Evolutionary conservation across 2,888 invertebrate species (phyloP), one percentile per base, ranked within the genome.

Genomic region (Apotomis capreana): DNA sequence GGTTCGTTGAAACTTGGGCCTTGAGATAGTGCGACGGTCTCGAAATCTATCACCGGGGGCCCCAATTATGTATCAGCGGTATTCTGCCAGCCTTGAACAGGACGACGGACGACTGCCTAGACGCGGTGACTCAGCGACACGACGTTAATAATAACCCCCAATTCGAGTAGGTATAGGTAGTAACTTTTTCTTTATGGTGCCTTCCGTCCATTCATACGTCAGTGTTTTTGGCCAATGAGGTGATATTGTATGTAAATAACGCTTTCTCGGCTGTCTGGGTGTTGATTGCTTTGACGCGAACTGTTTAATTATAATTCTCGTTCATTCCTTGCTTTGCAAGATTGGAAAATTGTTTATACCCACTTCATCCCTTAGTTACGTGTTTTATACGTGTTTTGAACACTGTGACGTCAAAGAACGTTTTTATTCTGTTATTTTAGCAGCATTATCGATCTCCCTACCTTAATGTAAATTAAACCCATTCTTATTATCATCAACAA

Each of bases 161-260:
- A 40, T 62, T 52, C 64, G 72, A 55, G 72, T 26, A 26, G 26
- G 26, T 26, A 26, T 26, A 26, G 26, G 26, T 71, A 74, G 69
- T 72, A 72, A 63, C 67, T 54, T 72, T 74, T 74, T 82, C 84
- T 85, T 80, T 87, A 85, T 86, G 86, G 86, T 76, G 77, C 81
- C 87, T 88, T 90, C 90, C 90, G 88, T 84, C 85, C 89, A 89
- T 90, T 90, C 83, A 89, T 87, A 77, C 81, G 80, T 81, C 80
- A 77, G 76, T 73, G 74, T 67, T 75, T 78, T 80, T 76, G 78
- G 78, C 75, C 70, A 76, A 63, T 61, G 69, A 44, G 63, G 70
- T 62, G 69, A 78, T 78, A 88, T 89, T 90, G 87, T 89, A 84
- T 89, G 87, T 84, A 81, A 87, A 89, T 88, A 80, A 75, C 4